These are phyloP conservation scores for Trypoxylon attenuatum DNA, from an alignment of 2,888 invertebrate species.

Conservation along the genomic window DNA sequence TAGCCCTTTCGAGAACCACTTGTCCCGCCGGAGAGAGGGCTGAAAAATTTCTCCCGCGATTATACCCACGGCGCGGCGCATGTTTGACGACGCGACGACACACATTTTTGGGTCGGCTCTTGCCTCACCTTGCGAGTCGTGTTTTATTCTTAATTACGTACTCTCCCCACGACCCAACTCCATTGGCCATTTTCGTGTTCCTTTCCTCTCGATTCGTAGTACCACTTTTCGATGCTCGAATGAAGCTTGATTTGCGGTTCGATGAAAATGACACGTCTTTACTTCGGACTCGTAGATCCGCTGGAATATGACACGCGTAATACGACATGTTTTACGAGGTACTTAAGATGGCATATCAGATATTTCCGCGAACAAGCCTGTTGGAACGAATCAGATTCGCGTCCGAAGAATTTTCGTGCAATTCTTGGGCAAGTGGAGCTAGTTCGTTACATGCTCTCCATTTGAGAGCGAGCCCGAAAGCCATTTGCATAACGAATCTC, in stretches of 20 bases:
- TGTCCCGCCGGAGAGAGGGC: slow-evolving; percentile 42
- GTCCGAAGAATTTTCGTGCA: slow-evolving; percentile 1
- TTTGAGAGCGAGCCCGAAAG: slow-evolving; percentile 1
- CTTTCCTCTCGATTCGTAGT: no score
- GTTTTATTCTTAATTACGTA: no score
- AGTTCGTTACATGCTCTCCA: not conserved
- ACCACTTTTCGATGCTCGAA: not conserved
- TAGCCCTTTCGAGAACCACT: slow-evolving; percentile 56
- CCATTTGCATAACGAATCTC: slow-evolving; percentile 8
- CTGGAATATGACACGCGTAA: not conserved
- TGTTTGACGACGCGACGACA: slow-evolving; percentile 33
- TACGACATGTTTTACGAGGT: not conserved
- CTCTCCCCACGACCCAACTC: no score
- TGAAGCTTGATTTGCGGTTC: not conserved
- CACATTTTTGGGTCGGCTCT: slow-evolving; percentile 31
- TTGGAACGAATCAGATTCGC: not conserved
- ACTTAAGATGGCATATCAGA: not conserved
- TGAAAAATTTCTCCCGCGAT: slow-evolving; percentile 51
- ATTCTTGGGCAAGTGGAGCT: not conserved
- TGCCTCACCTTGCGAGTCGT: no score
- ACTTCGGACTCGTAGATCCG: no score
- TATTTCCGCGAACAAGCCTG: not conserved
- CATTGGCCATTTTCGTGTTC: no score
- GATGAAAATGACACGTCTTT: not conserved
- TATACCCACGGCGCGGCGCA: slow-evolving; percentile 23